Percentiles rank a stretch among this genome's conserved stretches.
Conservation (phyloP, 2,888 invertebrate species). For the Anodontia alba region DNA sequence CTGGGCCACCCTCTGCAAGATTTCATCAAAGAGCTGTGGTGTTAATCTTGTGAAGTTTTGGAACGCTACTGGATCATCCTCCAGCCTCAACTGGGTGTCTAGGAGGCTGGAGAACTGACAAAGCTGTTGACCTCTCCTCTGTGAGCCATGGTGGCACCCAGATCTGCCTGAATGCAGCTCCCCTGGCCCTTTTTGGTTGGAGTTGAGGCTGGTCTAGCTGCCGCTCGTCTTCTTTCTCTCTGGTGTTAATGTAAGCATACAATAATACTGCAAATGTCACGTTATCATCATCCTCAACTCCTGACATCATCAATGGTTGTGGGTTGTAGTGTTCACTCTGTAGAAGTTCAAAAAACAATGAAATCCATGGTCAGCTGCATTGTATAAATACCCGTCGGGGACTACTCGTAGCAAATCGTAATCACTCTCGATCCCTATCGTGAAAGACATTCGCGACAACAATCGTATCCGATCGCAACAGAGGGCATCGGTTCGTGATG, state of each 20-base stretch:
- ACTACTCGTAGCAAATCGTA: background rate
- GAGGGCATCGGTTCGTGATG: background rate
- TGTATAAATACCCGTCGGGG: background rate
- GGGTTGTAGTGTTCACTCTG: background rate
- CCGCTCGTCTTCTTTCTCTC: too few species aligned
- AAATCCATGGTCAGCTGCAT: background rate
- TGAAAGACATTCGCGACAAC: background rate
- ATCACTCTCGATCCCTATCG: background rate
- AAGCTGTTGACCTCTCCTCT: constrained; percentile 27
- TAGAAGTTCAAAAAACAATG: background rate
- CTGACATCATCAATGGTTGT: background rate
- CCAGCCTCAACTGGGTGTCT: constrained; percentile 27
- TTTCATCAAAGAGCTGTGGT: constrained; percentile 39
- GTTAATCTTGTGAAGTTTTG: constrained; percentile 21
- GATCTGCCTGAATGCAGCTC: too few species aligned
- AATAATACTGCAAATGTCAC: background rate
- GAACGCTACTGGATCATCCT: constrained; percentile 27
- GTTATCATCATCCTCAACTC: background rate
- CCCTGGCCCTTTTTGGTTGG: too few species aligned
- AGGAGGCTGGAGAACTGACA: constrained; percentile 24
- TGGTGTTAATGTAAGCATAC: too few species aligned
- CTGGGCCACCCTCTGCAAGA: constrained; percentile 32
- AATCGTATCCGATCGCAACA: background rate
- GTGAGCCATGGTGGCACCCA: constrained; percentile 31
- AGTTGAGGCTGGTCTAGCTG: too few species aligned